A percentile compares a stretch with the other conserved stretches of the same genome.
Evolutionary conservation across 1,140 invertebrate genomes (phyloP).

Genomic region (Drosophila watanabei): DNA sequence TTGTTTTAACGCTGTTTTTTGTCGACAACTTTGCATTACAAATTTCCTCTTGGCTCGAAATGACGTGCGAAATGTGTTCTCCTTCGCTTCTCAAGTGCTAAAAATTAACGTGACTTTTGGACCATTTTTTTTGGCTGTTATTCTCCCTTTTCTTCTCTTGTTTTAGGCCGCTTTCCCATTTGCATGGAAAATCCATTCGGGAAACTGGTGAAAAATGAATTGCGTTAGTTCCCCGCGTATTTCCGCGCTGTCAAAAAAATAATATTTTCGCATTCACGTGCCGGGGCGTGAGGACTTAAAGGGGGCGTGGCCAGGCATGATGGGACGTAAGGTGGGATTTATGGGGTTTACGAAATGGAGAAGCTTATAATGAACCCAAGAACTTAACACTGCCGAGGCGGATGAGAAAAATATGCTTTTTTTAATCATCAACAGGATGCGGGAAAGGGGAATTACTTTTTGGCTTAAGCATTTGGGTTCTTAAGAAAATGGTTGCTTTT

Average conservation of each 20-base stretch:
- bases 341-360: slow-evolving; percentile 6
- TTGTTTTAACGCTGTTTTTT: slow-evolving; percentile 71
- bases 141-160: slow-evolving; percentile 11
- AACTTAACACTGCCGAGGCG: slow-evolving; percentile 2
- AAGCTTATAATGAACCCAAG: slow-evolving; percentile 27
- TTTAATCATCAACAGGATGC: no score
- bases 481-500: neutral
- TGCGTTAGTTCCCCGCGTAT: slow-evolving; percentile 27
- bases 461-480: neutral
- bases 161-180: slow-evolving; percentile 36
- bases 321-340: slow-evolving; percentile 20
- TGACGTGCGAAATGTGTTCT: slow-evolving; percentile 65
- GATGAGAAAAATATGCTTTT: neutral
- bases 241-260: slow-evolving; percentile 33
- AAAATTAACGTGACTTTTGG: slow-evolving; percentile 70
- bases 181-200: slow-evolving; percentile 67
- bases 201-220: slow-evolving; percentile 46
- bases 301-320: slow-evolving; percentile 5
- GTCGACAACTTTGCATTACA: slow-evolving; percentile 74
- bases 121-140: slow-evolving; percentile 7
- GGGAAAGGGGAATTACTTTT: neutral
- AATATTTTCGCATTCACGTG: slow-evolving; percentile 29
- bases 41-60: slow-evolving; percentile 61
- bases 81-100: slow-evolving; percentile 60
- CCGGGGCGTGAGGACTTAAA: slow-evolving; percentile 5